These are phyloP conservation scores for Artemia franciscana DNA, from an alignment of 1,140 invertebrate genomes.

Conservation along the genomic window DNA sequence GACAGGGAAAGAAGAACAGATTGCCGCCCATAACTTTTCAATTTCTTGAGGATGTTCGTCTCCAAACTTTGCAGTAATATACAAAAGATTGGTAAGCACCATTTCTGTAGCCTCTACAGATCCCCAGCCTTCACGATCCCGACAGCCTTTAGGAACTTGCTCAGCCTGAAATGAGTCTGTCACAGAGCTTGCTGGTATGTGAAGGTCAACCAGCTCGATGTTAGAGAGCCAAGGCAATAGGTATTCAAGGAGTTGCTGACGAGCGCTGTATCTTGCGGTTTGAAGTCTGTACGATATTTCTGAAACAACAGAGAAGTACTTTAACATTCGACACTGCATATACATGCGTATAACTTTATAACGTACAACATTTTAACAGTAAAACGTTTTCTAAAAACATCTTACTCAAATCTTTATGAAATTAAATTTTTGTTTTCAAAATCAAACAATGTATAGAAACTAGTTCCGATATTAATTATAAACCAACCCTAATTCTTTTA, in stretches of 20 bases:
- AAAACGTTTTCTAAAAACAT: no score
- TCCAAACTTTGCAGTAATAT: constrained; percentile 90
- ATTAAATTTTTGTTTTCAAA: no score
- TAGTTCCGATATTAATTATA: no score
- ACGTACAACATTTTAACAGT: no score
- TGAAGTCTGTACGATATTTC: constrained; percentile 92
- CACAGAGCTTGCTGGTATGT: constrained; percentile 46
- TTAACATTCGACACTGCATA: no score
- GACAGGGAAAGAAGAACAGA: constrained; percentile 85
- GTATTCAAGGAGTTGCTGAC: constrained; percentile 70
- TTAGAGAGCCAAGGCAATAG: constrained; percentile 92
- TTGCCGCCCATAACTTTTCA: constrained; percentile 80
- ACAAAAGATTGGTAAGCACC: constrained; percentile 96
- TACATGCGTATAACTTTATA: no score
- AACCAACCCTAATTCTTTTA: no score
- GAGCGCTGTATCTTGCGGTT: constrained; percentile 69
- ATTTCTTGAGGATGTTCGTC: constrained; percentile 85
- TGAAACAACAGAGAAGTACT: no score
- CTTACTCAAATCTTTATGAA: no score
- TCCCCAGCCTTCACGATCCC: constrained; percentile 73
- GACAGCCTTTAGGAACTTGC: neutral
- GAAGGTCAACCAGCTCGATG: constrained; percentile 92
- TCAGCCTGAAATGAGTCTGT: neutral
- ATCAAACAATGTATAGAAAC: no score
- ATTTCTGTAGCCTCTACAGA: constrained; percentile 97